Evolutionary conservation across 37 sponge, comb jelly and placozoan species (phyloP), one percentile per base, ranked within the genome.

Genomic region (Agelas oroides): DNA sequence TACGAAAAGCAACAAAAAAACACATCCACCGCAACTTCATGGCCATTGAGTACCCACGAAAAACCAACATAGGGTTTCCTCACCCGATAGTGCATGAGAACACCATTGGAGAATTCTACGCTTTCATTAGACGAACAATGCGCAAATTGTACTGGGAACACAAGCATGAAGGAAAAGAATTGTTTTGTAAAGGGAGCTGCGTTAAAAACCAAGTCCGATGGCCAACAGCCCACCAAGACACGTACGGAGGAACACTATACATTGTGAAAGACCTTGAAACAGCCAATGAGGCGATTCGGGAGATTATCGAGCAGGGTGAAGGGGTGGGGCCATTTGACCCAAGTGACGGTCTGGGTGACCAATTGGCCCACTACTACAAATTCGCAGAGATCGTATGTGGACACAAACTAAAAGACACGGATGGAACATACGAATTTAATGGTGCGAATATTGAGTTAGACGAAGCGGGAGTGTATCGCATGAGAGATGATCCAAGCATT

Each of bases 71-170:
- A 2, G 77, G 19, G 16, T 30, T 28, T 21, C 33, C 69, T 12
- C 24, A 1, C 20, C 80, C 37, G 1, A 84, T 69, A 14, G 75
- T 79, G 27, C 83, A 76, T 40, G 17, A 21, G 70, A 75, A 84
- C 46, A 91, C 87, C 13, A 91, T 91, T 33, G 92, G 92, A 74
- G 27, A 74, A 28, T 91, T 91, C 34, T 91, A 91, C 37, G 58
- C 24, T 27, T 57, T 72, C 41, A 82, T 91, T 15, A 13, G 39
- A 19, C 6, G 69, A 3, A 75, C 73, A 35, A 76, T 83, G 35
- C 55, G 63, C 13, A 14, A 30, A 1, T 64, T 82, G 24, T 54
- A 76, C 46, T 12, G 46, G 8, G 46, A 46, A 8, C 8, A 46
- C 27, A 33, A 78, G 15, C 58, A 63, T 23, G 15, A 56, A 6